Base-by-base conservation (phyloP, 2,797 vertebrate species). In the Numenius phaeopus region DNA sequence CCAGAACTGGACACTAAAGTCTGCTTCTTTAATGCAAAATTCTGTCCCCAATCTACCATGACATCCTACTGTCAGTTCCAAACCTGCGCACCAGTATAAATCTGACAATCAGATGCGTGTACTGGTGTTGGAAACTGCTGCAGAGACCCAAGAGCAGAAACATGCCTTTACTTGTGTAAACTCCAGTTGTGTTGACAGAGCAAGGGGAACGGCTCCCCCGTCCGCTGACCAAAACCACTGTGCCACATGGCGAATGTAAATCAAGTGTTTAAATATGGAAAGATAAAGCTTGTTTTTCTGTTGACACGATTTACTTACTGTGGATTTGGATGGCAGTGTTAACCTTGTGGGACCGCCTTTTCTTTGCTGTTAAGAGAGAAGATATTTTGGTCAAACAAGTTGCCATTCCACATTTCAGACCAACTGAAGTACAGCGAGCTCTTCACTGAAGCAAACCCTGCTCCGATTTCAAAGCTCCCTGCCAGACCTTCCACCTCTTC, bases 251-350 rank as follows among this genome's bases (percentile, higher is more conserved):
- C 65, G 94, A 85, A 87, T 64, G 80, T 34, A 92, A 90, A 96
- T 71, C 90, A 85, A 89, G 27, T 44, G 65, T 81, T 92, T 78
- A 93, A 96, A 95, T 71, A 89, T 3, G 23, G 79, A 79, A 94
- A 88, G 79, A 96, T 64, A 94, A 94, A 95, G 84, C 34, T 80
- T 78, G 34, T 54, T 86, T 91, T 91, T 34, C 66, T 95, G 44
- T 72, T 89, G 84, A 83, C 50, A 52, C 29, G 49, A 89, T n/a
- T 88, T 67, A 98, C 99, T 99, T 97, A 99, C 99, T 93, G 99
- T 99, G 97, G 99, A 99, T 98, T 99, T 99, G 93, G 99, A 99
- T 91, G 99, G 99, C 98, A 99, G 99, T 90, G 99, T 99, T 94
- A 99, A 98, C 75, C 99, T 98, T 71, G 99, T 99, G 91, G 99